Evolutionary conservation across 2,888 invertebrate genomes (phyloP).

Genomic region (Lepidocyrtinus sp.): DNA sequence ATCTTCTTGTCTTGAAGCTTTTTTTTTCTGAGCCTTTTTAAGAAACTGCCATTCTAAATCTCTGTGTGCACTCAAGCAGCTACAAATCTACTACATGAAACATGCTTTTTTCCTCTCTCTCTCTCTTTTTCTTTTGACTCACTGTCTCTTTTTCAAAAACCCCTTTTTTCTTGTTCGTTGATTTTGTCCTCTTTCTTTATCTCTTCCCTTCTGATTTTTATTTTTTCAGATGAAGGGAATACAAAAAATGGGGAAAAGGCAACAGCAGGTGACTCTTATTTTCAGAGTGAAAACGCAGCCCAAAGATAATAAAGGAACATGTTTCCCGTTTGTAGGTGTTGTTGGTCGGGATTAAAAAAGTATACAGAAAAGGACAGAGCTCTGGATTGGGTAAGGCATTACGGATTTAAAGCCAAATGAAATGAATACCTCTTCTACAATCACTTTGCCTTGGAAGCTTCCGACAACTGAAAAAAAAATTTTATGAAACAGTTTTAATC

Average conservation of each 20-base stretch:
- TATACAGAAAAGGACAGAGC: not conserved
- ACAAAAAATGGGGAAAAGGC: constrained; percentile 24
- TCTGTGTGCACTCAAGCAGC: constrained; percentile 61
- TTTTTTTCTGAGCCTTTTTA: constrained; percentile 53
- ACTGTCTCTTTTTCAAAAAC: constrained; percentile 38
- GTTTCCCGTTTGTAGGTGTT: not conserved
- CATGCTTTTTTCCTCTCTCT: constrained; percentile 38
- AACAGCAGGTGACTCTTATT: constrained; percentile 58
- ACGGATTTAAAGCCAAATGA: constrained; percentile 4
- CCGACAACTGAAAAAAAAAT: not conserved
- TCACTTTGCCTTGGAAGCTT: not conserved
- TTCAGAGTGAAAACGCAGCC: not conserved
- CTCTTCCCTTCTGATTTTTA: constrained; percentile 2
- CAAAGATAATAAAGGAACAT: not conserved
- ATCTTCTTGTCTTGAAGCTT: constrained; percentile 41
- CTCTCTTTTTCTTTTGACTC: too few species aligned
- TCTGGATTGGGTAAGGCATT: too few species aligned
- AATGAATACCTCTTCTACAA: not conserved
- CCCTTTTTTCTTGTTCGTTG: constrained; percentile 56
- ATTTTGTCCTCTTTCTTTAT: constrained; percentile 51
- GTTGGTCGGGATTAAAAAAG: too few species aligned
- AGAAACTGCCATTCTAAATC: constrained; percentile 64
- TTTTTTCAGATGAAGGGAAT: not conserved
- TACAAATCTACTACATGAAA: constrained; percentile 58
- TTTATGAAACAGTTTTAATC: not conserved